Evolutionary conservation across 2,888 invertebrate genomes (phyloP).

Genomic region (Baccha elongata): DNA sequence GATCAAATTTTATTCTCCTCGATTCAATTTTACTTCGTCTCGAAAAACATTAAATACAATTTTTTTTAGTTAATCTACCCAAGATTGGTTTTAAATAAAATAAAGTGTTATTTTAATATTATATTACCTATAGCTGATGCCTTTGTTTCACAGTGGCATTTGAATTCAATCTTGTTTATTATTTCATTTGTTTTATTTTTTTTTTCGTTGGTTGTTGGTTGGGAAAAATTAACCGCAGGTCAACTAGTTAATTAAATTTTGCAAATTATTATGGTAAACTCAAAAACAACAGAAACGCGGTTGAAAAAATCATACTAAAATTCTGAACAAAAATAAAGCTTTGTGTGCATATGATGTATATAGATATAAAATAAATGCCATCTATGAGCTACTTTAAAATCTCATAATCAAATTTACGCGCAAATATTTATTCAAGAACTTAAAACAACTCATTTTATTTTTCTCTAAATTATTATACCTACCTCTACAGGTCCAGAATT

Average conservation of each 20-base stretch:
- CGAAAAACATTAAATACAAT: no score
- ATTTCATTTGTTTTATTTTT: slow-evolving; percentile 41
- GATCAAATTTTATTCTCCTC: no score
- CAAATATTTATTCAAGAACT: background rate
- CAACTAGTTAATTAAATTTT: slow-evolving; percentile 56
- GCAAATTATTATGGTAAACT: slow-evolving; percentile 5
- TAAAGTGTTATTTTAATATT: no score
- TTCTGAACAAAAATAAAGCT: background rate
- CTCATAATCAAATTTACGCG: slow-evolving; percentile 14
- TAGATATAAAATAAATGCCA: no score
- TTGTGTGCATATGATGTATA: background rate
- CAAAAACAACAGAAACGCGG: slow-evolving; percentile 28
- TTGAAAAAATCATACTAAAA: slow-evolving; percentile 11
- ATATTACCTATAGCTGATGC: no score
- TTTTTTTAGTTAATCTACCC: no score
- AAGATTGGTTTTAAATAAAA: no score
- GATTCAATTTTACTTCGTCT: no score
- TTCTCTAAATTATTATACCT: background rate
- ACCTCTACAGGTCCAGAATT: background rate
- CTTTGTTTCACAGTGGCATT: no score
- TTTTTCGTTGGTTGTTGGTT: slow-evolving; percentile 60
- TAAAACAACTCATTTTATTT: slow-evolving; percentile 17
- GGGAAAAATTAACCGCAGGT: slow-evolving; percentile 50
- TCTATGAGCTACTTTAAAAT: slow-evolving; percentile 4
- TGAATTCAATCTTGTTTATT: no score